These are phyloP conservation scores for Perdix hodgsoniae DNA, from an alignment of 2,797 vertebrate species.

Conservation along the genomic window DNA sequence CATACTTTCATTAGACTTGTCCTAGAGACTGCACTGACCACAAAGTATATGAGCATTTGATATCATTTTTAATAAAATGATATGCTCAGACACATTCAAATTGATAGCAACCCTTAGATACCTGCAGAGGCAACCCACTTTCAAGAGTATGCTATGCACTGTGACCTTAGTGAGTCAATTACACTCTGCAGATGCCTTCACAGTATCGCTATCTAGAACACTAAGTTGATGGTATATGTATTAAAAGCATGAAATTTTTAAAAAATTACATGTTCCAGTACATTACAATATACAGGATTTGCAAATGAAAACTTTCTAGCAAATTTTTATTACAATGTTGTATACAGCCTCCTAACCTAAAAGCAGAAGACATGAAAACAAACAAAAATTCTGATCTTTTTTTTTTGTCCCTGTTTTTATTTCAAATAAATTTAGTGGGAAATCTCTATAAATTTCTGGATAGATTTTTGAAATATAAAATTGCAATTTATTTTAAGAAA, in stretches of 20 bases:
- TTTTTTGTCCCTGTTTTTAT: conserved; percentile 5
- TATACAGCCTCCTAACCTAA: conserved; percentile 32
- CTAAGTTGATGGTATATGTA: background rate
- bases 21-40: conserved; percentile 76
- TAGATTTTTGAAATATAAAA: background rate
- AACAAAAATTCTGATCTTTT: background rate
- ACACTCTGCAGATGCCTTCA: conserved; percentile 23
- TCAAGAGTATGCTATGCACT: background rate
- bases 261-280: background rate
- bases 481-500: conserved; percentile 24
- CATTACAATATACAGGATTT: background rate
- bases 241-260: background rate
- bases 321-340: conserved; percentile 32
- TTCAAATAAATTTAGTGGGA: conserved; percentile 16
- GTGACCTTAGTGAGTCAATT: conserved; percentile 30
- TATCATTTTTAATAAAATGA: conserved; percentile 75
- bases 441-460: conserved; percentile 37
- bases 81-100: conserved; percentile 73
- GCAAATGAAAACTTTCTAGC: background rate
- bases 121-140: conserved; percentile 69
- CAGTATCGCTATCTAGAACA: background rate
- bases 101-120: conserved; percentile 80
- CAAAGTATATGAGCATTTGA: conserved; percentile 65
- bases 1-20: conserved; percentile 78
- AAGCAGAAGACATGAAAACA: background rate